phyloP scores from a whole-genome alignment of 2,888 invertebrate genomes.

The Papilio demoleus region DNA sequence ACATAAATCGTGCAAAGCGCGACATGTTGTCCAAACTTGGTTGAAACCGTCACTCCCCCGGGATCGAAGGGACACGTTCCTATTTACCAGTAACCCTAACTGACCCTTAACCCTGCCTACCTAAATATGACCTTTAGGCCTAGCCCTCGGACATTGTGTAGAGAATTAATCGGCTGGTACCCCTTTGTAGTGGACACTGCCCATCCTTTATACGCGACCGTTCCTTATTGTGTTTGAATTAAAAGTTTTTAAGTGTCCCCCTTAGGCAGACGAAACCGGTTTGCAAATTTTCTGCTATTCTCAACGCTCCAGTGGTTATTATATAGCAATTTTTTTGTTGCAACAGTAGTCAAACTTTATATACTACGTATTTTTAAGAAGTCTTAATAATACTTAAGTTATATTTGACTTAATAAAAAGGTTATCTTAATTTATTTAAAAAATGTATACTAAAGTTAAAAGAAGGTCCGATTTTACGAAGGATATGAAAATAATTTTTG shows the following conservation, averaged over 20 bases:
- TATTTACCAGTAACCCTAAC: conserved; percentile 77
- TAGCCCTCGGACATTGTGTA: conserved; percentile 75
- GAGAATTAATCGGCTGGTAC: conserved; percentile 79
- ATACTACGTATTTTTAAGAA: background rate
- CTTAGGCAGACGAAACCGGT: conserved; percentile 53
- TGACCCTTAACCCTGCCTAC: conserved; percentile 79
- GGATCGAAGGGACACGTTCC: conserved; percentile 57
- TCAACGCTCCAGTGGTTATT: background rate
- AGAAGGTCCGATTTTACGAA: too few species aligned
- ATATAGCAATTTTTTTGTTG: background rate
- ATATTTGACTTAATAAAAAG: too few species aligned
- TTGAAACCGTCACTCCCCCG: conserved; percentile 74
- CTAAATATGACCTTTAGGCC: conserved; percentile 81
- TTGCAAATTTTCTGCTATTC: conserved; percentile 53
- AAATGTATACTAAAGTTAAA: too few species aligned
- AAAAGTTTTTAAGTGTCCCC: conserved; percentile 75
- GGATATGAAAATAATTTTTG: too few species aligned
- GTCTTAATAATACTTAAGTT: too few species aligned
- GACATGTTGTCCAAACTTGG: conserved; percentile 74
- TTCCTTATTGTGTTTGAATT: conserved; percentile 74
- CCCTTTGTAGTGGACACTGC: conserved; percentile 73
- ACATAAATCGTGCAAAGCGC: conserved; percentile 71
- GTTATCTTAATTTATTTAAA: too few species aligned
- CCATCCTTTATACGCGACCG: conserved; percentile 62
- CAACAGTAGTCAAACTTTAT: background rate